Evolutionary conservation across 2,797 vertebrate species (phyloP), one percentile per base, ranked within the genome.

Genomic region (Chloroceryle inda): DNA sequence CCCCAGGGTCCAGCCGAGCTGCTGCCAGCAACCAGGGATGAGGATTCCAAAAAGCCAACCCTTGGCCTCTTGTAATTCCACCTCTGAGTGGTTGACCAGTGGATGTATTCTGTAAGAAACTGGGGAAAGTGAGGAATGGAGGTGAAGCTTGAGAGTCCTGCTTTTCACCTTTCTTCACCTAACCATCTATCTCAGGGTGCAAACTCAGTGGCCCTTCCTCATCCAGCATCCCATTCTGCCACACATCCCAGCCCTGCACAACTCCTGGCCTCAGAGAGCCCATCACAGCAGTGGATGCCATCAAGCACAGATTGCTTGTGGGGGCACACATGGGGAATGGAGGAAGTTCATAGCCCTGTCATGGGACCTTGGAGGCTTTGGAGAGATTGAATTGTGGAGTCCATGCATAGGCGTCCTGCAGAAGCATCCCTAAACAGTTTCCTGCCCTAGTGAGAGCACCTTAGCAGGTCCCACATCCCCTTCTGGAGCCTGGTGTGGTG

Each of bases 281-380:
- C 8, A 0, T 11, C 29, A 3, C 7, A 31, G 55, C 2, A 3
- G 21, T 22, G 40, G 56, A 27, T 35, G 45, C 24, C 45, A 40
- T 11, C 1, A 37, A 63, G 40, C 21, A 71, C 35, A 35, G 35
- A 11, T n/a, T 67, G 44, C 29, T 74, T 8, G 3, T 1, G 31
- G 0, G 1, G 74, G n/a, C 20, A 38, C 22, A 5, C 40, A 29
- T 0, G 2, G 49, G 27, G 15, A 11, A 6, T 0, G 1, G 40
- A 64, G 45, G 27, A 82, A 3, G 6, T 13, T 23, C 21, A 40
- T 61, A 92, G 47, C 22, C 20, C 40, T 2, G 1, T 26, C 8
- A 27, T 44, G 38, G 26, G 37, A 61, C 27, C 11, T 26, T 27
- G 26, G 35, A 74, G 22, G 21, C 29, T 84, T 61, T 68, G 24